These are phyloP conservation scores for Eristalis pertinax DNA, from an alignment of 2,888 invertebrate species.

Conservation along the genomic window DNA sequence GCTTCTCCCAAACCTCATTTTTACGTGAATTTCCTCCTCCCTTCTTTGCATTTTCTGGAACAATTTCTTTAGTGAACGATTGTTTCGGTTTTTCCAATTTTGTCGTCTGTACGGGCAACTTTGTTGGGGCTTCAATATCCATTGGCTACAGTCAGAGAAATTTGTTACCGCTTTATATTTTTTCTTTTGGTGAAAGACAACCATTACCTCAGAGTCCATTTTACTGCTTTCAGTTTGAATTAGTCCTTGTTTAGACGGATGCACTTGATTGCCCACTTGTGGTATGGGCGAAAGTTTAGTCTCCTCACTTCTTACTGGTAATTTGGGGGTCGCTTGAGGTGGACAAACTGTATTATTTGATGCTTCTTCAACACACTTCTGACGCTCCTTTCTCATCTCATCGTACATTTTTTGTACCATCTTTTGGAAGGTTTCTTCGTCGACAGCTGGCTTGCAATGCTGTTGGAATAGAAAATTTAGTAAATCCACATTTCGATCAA, in stretches of 20 bases:
- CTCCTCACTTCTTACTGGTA: slow-evolving; percentile 31
- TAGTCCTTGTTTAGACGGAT: slow-evolving; percentile 32
- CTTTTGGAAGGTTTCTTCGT: slow-evolving; percentile 94
- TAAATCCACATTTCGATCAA: neutral
- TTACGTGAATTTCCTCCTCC: slow-evolving; percentile 17
- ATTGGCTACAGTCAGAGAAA: slow-evolving; percentile 74
- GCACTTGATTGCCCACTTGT: slow-evolving; percentile 34
- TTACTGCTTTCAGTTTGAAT: slow-evolving; percentile 74
- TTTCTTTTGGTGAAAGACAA: neutral
- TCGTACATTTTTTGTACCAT: slow-evolving; percentile 95
- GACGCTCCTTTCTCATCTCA: slow-evolving; percentile 86
- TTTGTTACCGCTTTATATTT: slow-evolving; percentile 18
- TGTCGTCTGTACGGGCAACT: slow-evolving; percentile 77
- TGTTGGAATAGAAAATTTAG: slow-evolving; percentile 25
- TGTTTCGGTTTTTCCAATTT: slow-evolving; percentile 53
- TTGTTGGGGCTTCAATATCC: slow-evolving; percentile 79
- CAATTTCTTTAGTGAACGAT: slow-evolving; percentile 16
- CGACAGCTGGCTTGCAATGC: slow-evolving; percentile 95
- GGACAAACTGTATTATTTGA: slow-evolving; percentile 25
- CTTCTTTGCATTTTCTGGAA: slow-evolving; percentile 46
- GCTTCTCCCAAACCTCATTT: slow-evolving; percentile 57
- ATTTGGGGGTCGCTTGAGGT: slow-evolving; percentile 31
- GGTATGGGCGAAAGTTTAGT: slow-evolving; percentile 37
- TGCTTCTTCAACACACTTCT: slow-evolving; percentile 76
- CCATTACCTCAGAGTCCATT: slow-evolving; percentile 78